phyloP scores from a whole-genome alignment of 2,797 vertebrate species.

The Nyctibius grandis region DNA sequence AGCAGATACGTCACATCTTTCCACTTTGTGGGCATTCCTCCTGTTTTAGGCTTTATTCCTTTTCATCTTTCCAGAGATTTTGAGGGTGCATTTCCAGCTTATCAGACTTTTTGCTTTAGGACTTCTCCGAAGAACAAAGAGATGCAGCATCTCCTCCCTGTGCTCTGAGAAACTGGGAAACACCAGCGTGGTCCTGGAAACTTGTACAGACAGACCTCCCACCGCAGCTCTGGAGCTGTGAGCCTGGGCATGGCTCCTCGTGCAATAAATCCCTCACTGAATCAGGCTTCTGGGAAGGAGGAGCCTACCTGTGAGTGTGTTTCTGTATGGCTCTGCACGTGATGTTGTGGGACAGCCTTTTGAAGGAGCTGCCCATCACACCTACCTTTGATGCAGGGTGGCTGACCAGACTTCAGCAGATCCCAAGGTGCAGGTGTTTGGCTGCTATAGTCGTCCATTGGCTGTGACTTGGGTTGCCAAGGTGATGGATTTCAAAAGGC shows the following conservation, averaged over 20 bases:
- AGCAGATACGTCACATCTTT: not conserved
- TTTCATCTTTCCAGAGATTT: not conserved
- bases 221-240: not conserved
- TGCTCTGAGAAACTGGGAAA: not conserved
- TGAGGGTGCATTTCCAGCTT: not conserved
- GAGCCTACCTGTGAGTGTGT: rapidly evolving
- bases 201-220: rapidly evolving
- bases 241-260: rapidly evolving
- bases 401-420: rapidly evolving
- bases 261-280: not conserved
- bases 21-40: not conserved
- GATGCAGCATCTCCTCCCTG: not conserved
- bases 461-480: not conserved
- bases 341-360: not conserved
- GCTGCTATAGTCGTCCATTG: not conserved
- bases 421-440: rapidly evolving
- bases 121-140: not conserved
- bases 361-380: not conserved
- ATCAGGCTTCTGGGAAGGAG: not conserved
- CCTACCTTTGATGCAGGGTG: not conserved
- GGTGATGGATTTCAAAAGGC: slow-evolving; percentile 33
- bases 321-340: rapidly evolving
- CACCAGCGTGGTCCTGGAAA: rapidly evolving
- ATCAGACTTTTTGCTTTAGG: not conserved
- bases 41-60: not conserved